Conservation (phyloP, 2,888 invertebrate species). For the Mythimna lalbum region DNA sequence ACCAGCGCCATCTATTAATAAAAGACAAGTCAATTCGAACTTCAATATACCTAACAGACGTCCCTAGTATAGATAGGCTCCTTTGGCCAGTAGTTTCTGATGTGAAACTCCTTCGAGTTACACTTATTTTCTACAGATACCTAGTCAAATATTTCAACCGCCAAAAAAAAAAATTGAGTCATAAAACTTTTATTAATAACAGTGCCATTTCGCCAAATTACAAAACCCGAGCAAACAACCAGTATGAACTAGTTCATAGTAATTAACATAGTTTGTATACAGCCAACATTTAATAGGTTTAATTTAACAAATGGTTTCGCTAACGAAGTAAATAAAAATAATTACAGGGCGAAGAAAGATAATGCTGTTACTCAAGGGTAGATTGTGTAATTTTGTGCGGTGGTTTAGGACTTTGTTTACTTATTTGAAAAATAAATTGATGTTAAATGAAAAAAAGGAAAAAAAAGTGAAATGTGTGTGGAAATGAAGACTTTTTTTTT, state of each 20-base stretch:
- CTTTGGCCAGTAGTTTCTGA: too few relatives aligned
- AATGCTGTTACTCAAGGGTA: neutral
- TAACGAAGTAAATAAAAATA: slow-evolving; percentile 23
- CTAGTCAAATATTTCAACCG: neutral
- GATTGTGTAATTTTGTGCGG: neutral
- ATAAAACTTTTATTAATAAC: slow-evolving; percentile 12
- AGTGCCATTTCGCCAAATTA: slow-evolving; percentile 18
- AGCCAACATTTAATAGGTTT: slow-evolving; percentile 20
- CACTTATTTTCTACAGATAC: too few relatives aligned
- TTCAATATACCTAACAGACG: too few relatives aligned
- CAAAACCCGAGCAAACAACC: slow-evolving; percentile 1
- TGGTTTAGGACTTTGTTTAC: neutral
- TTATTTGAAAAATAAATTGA: neutral
- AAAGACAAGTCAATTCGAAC: too few relatives aligned
- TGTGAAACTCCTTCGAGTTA: too few relatives aligned
- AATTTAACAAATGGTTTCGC: slow-evolving; percentile 34
- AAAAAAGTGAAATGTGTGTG: too few relatives aligned
- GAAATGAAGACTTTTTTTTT: too few relatives aligned
- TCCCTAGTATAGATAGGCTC: too few relatives aligned
- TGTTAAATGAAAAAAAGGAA: too few relatives aligned
- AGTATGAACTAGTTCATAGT: slow-evolving; percentile 13
- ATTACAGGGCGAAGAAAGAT: neutral
- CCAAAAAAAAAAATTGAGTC: neutral
- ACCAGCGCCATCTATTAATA: too few relatives aligned
- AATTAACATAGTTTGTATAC: slow-evolving; percentile 19